Conservation (phyloP, 2,113 vertebrate species). For the Catharus fuscescens region DNA sequence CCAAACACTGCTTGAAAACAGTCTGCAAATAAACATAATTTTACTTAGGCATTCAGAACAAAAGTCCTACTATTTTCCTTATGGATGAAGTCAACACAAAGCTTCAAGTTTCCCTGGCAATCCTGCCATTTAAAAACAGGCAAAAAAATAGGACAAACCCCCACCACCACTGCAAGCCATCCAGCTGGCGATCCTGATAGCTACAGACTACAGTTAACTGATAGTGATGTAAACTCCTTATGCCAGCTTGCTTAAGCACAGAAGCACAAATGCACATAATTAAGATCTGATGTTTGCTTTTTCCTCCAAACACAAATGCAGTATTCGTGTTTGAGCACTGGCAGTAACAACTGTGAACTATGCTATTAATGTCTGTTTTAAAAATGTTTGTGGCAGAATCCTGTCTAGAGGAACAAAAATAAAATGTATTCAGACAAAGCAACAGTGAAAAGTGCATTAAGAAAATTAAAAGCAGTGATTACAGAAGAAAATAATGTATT, state of each 20-base stretch:
- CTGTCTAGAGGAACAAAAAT: slow-evolving; percentile 69
- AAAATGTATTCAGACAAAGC: slow-evolving; percentile 75
- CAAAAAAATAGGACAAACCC: not conserved
- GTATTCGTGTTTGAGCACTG: slow-evolving; percentile 73
- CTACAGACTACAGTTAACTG: slow-evolving; percentile 64
- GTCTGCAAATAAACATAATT: not conserved
- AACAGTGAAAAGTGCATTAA: slow-evolving; percentile 65
- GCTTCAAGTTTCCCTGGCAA: slow-evolving; percentile 44
- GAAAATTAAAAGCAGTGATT: slow-evolving; percentile 60
- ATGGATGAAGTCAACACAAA: slow-evolving; percentile 26
- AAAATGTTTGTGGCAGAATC: slow-evolving; percentile 75
- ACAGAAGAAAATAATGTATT: slow-evolving; percentile 29
- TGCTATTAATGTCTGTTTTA: slow-evolving; percentile 75
- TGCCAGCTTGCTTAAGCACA: slow-evolving; percentile 70
- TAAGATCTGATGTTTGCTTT: slow-evolving; percentile 78
- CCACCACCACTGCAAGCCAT: not conserved
- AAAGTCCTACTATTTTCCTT: not conserved
- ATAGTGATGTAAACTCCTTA: slow-evolving; percentile 69
- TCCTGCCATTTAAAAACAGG: not conserved
- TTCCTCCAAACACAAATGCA: slow-evolving; percentile 71
- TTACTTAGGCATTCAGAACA: not conserved
- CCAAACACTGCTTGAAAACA: not conserved
- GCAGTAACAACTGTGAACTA: slow-evolving; percentile 75
- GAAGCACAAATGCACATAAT: slow-evolving; percentile 73
- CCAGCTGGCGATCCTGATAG: slow-evolving; percentile 46